Evolutionary conservation across 2,888 invertebrate genomes (phyloP).

Genomic region (Scelioninae gen. 2): DNA sequence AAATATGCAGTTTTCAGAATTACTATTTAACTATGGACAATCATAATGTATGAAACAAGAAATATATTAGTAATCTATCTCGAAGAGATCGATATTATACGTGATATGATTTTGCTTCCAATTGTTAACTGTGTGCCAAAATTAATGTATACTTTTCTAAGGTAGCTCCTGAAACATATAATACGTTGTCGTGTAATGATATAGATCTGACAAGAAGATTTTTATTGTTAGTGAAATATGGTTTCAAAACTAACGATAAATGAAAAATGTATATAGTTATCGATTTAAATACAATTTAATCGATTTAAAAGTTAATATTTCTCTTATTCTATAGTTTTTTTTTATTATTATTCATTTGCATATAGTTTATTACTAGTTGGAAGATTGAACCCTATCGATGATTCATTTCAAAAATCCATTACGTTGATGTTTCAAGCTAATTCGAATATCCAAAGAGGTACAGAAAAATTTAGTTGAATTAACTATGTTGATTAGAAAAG

Average conservation of each 20-base stretch:
- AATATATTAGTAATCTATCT: constrained; percentile 13
- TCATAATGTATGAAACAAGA: constrained; percentile 12
- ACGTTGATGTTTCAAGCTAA: constrained; percentile 34
- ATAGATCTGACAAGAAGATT: constrained; percentile 8
- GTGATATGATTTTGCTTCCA: constrained; percentile 49
- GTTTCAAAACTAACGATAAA: constrained; percentile 5
- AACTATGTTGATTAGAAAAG: too few relatives aligned
- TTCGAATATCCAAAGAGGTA: constrained; percentile 11
- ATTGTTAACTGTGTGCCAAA: constrained; percentile 34
- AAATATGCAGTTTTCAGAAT: constrained; percentile 5
- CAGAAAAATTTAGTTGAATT: constrained; percentile 25
- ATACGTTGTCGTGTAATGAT: neutral
- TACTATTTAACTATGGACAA: constrained; percentile 13
- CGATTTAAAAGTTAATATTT: neutral
- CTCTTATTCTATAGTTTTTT: neutral
- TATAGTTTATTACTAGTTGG: neutral
- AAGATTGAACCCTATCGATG: constrained; percentile 31
- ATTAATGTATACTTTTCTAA: constrained; percentile 16
- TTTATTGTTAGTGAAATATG: constrained; percentile 8
- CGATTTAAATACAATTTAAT: constrained; percentile 1
- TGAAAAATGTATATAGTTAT: constrained; percentile 15
- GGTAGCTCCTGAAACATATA: neutral
- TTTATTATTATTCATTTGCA: neutral
- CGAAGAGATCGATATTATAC: constrained; percentile 7
- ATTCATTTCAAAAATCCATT: constrained; percentile 26